A percentile compares a stretch with the other conserved stretches of the same genome.
phyloP scores from a whole-genome alignment of 2,888 invertebrate species.

The Watsonalla binaria region DNA sequence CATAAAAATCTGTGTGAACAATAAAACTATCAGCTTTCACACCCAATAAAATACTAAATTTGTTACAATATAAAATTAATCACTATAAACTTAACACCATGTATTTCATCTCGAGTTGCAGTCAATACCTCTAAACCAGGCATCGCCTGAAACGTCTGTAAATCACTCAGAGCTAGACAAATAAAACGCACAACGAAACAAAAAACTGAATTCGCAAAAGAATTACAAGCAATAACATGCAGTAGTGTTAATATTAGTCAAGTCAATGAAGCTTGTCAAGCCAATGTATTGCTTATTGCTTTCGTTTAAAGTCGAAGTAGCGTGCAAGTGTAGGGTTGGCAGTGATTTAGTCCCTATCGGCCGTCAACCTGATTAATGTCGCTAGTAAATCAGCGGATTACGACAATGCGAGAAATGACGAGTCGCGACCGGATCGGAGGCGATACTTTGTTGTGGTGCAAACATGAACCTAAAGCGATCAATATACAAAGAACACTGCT shows the following conservation, averaged over 20 bases:
- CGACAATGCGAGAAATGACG: conserved; percentile 79
- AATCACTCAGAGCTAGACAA: conserved; percentile 66
- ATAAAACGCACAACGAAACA: conserved; percentile 60
- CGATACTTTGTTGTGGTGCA: conserved; percentile 40
- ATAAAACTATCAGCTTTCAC: not conserved
- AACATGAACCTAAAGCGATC: conserved; percentile 12
- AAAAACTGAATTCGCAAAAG: conserved; percentile 69
- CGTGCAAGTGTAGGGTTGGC: conserved; percentile 47
- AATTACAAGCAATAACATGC: conserved; percentile 77
- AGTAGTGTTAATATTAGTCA: conserved; percentile 62
- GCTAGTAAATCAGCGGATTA: conserved; percentile 79
- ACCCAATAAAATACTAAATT: conserved; percentile 11
- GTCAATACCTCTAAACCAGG: conserved; percentile 55
- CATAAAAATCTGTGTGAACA: not conserved
- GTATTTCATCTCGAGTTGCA: conserved; percentile 56
- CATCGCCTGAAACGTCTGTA: conserved; percentile 62
- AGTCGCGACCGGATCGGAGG: conserved; percentile 72
- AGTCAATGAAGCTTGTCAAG: conserved; percentile 19
- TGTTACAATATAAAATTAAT: conserved; percentile 44
- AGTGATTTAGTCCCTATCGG: conserved; percentile 77
- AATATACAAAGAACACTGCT: too few relatives aligned
- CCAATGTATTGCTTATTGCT: conserved; percentile 35
- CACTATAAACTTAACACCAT: conserved; percentile 44
- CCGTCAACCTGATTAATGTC: conserved; percentile 78
- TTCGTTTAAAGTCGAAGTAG: conserved; percentile 37